Conservation (phyloP, 1,140 invertebrate genomes). For the Ceratina japonica region DNA sequence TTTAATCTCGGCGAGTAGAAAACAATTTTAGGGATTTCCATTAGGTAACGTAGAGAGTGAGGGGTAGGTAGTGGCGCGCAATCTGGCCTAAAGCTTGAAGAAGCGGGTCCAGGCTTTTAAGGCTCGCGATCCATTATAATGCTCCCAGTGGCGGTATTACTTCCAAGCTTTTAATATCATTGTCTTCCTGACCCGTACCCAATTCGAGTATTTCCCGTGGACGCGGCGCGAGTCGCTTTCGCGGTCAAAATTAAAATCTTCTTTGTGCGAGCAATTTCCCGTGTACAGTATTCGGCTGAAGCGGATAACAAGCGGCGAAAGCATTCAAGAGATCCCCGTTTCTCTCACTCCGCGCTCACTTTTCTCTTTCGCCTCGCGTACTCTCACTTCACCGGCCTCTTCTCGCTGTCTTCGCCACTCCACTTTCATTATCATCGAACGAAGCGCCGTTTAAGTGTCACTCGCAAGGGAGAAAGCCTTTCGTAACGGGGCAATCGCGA, state of each 20-base stretch:
- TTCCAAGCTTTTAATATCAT: constrained; percentile 46
- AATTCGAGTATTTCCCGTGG: constrained; percentile 16
- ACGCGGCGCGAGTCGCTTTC: background rate
- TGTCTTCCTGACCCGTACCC: constrained; percentile 24
- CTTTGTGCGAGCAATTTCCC: constrained; percentile 32
- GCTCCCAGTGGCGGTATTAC: constrained; percentile 36
- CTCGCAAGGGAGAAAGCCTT: background rate
- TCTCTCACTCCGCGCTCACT: background rate
- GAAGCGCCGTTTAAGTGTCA: constrained; percentile 16
- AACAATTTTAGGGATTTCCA: constrained; percentile 48
- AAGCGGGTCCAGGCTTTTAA: constrained; percentile 20
- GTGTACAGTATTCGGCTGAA: background rate
- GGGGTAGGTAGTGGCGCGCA: background rate
- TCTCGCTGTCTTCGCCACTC: constrained; percentile 7
- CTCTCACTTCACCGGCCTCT: background rate
- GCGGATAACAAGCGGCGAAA: constrained; percentile 14
- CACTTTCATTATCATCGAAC: constrained; percentile 12
- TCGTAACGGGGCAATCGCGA: background rate
- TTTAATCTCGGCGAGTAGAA: constrained; percentile 20
- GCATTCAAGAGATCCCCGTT: constrained; percentile 19
- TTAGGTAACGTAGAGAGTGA: background rate
- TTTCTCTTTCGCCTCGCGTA: constrained; percentile 6
- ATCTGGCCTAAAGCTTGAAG: constrained; percentile 24
- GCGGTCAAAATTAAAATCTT: constrained; percentile 43
- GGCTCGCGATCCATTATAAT: constrained; percentile 35